Percentiles rank a stretch among this genome's conserved stretches.
Conservation (phyloP, 2,113 vertebrate species). For the Tupaia chinensis region DNA sequence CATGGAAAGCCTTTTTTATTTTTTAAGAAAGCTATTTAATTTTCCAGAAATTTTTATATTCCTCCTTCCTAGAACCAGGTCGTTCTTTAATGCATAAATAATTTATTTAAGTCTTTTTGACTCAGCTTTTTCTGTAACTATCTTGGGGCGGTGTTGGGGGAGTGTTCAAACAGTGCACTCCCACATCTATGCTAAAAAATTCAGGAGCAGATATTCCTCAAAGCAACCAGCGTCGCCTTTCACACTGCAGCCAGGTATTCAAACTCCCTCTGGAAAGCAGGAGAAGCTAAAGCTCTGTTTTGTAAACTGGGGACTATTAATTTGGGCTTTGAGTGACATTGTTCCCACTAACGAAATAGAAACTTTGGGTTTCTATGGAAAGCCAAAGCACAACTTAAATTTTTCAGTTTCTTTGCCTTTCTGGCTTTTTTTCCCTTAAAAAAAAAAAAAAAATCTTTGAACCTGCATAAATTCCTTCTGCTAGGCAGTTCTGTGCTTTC, state of each 20-base stretch:
- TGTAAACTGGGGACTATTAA: constrained; percentile 22
- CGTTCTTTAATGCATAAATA: background rate
- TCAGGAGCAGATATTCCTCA: background rate
- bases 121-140: constrained; percentile 24
- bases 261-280: background rate
- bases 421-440: constrained; percentile 7
- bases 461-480: constrained; percentile 58
- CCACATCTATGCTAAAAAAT: background rate
- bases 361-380: constrained; percentile 59
- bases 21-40: background rate
- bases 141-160: background rate
- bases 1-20: background rate
- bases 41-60: constrained; percentile 29
- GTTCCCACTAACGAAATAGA: constrained; percentile 40
- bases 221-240: background rate
- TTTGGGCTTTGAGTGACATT: constrained; percentile 45
- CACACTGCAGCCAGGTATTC: background rate
- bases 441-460: constrained; percentile 63
- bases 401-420: constrained; percentile 70
- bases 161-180: background rate
- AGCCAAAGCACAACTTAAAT: constrained; percentile 50
- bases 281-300: background rate
- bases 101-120: background rate
- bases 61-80: background rate
- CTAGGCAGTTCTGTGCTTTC: constrained; percentile 60